phyloP scores from a whole-genome alignment of 2,888 invertebrate genomes.

The Sphecodes monilicornis region DNA sequence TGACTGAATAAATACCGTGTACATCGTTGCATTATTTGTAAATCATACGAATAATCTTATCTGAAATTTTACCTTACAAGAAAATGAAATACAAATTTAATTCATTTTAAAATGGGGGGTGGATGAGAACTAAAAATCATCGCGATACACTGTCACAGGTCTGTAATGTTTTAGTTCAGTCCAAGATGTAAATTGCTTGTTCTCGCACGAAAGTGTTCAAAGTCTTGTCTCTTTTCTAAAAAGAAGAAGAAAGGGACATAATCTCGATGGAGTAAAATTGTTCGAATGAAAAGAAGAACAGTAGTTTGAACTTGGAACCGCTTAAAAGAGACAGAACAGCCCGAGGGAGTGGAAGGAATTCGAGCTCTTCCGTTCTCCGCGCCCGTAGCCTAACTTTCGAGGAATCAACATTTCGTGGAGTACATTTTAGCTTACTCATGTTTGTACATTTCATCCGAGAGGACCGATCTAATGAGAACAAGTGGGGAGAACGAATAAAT shows the following conservation, averaged over 20 bases:
- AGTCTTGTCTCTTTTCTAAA: too few relatives aligned
- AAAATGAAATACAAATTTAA: background rate
- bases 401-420: background rate
- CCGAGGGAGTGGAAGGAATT: background rate
- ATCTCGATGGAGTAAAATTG: too few relatives aligned
- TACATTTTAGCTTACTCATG: background rate
- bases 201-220: background rate
- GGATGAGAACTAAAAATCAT: background rate
- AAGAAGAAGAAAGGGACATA: background rate
- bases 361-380: background rate
- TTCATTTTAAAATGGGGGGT: background rate
- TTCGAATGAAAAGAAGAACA: background rate
- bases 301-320: background rate
- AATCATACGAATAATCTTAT: background rate
- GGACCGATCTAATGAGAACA: background rate
- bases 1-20: background rate
- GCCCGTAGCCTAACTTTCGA: slow-evolving; percentile 3
- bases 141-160: background rate
- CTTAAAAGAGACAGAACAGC: background rate
- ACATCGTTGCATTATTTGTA: background rate
- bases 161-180: background rate
- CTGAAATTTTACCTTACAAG: background rate
- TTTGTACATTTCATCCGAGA: background rate
- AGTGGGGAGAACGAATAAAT: slow-evolving; percentile 19
- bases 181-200: background rate